Evolutionary conservation across 2,797 vertebrate genomes (phyloP).

Genomic region (Paramormyrops hopkinsi): DNA sequence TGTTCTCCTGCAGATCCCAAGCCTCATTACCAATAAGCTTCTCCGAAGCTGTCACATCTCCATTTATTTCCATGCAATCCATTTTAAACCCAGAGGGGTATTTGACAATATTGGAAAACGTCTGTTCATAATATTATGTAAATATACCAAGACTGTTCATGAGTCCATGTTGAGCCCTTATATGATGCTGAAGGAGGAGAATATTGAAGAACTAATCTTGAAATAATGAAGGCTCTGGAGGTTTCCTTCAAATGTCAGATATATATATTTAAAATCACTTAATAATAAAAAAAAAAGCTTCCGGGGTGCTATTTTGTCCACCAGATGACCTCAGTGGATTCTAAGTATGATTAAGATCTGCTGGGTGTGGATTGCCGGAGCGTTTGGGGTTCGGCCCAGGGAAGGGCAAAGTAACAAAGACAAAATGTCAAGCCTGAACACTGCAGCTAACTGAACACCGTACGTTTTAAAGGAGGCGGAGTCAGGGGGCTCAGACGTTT

Average conservation of each 20-base stretch:
- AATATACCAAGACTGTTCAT: conserved; percentile 44
- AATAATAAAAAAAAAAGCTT: conserved; percentile 18
- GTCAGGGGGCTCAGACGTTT: neutral
- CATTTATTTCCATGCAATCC: conserved; percentile 37
- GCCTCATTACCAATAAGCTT: conserved; percentile 57
- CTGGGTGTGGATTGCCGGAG: neutral
- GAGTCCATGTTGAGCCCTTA: conserved; percentile 35
- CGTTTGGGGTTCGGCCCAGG: neutral
- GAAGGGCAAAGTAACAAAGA: neutral
- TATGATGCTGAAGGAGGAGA: conserved; percentile 38
- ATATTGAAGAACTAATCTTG: conserved; percentile 43
- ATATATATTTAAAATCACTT: conserved; percentile 12
- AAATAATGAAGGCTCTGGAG: conserved; percentile 44
- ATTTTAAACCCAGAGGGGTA: conserved; percentile 44
- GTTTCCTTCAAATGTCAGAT: conserved; percentile 46
- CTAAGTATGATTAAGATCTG: conserved; percentile 31
- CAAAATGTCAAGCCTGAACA: neutral
- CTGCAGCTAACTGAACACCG: neutral
- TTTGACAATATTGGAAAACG: conserved; percentile 26
- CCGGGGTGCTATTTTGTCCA: conserved; percentile 12
- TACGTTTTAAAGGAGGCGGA: neutral
- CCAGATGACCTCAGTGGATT: conserved; percentile 37
- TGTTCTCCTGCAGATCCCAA: conserved; percentile 33
- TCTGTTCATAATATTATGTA: conserved; percentile 49
- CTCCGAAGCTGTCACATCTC: conserved; percentile 23